Conservation (phyloP, 1,140 invertebrate genomes). For the Caenorhabditis brenneri region DNA sequence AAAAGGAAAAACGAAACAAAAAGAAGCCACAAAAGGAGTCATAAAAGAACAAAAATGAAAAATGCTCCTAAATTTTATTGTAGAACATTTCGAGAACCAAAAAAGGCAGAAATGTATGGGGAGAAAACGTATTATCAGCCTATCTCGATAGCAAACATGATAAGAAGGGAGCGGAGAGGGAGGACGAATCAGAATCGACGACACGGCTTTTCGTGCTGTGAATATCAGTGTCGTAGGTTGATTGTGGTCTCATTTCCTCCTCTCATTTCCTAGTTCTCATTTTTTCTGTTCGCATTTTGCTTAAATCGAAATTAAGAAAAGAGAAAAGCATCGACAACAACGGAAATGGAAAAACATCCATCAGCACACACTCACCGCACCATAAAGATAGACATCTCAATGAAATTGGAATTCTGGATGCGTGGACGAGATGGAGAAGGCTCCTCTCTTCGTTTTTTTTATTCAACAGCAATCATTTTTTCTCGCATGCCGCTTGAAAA, state of each 20-base stretch:
- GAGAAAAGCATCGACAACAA: background rate
- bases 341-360: slow-evolving; percentile 3
- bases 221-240: background rate
- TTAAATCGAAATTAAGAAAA: slow-evolving; percentile 1
- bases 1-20: background rate
- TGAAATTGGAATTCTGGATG: slow-evolving; percentile 35
- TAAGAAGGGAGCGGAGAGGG: background rate
- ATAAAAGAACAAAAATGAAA: background rate
- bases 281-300: background rate
- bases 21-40: no score
- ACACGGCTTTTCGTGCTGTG: background rate
- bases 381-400: slow-evolving; percentile 22
- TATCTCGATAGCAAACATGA: slow-evolving; percentile 33
- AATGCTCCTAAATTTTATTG: background rate
- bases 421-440: background rate
- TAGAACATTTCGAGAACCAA: slow-evolving; percentile 23
- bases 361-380: background rate
- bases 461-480: background rate
- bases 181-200: background rate
- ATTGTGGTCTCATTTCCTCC: background rate
- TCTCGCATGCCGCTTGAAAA: background rate
- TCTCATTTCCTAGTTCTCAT: background rate
- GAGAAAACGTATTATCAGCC: slow-evolving; percentile 11
- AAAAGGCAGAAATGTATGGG: background rate
- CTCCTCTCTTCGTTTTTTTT: background rate